Base-by-base conservation (phyloP, 2,797 vertebrate species). In the Podarcis lilfordi region DNA sequence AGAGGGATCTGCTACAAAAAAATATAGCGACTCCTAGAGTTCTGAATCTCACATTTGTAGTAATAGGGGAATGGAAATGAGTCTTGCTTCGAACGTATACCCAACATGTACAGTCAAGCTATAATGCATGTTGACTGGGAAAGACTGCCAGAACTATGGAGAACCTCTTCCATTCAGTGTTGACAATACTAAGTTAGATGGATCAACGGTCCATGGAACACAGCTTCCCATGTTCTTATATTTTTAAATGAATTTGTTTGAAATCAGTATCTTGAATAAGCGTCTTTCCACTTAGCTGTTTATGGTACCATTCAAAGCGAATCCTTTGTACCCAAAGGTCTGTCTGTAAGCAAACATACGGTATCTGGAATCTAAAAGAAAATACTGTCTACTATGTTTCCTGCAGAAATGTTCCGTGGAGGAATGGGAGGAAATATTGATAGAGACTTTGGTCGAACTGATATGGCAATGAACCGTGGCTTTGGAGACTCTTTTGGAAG, bases 401-500 rank as follows among this genome's bases (percentile, higher is more conserved):
- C 84, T 94, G 77, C 84, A 99, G 98, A 99, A 89, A 97, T 99
- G 96, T 99, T 98, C 94, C 97, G 98, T 85, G 98, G 98, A 77
- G 98, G 98, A 89, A 98, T 99, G 97, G 98, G 97, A 85, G 98
- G 95, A 94, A 97, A 97, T 92, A 98, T 99, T 97, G 98, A 99
- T 85, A 97, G 98, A 86, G 98, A 99, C 82, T 99, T 99, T 94
- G 97, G 97, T 92, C 98, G 98, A 93, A 96, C 96, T 94, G 99
- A 99, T 82, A 97, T 99, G 97, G 94, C 97, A 59, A 96, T 99
- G 97, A 99, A 97, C 94, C 98, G 98, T 93, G 97, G 98, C 75
- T 99, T 98, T 95, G 98, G 98, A 79, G 98, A 99, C 90, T 98
- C 98, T 17, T 99, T 98, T 96, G 98, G 98, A 97, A 98, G 98